These are phyloP conservation scores for Plumapathes pennacea DNA, from an alignment of 92 coral and sea anemone genomes.

Conservation along the genomic window DNA sequence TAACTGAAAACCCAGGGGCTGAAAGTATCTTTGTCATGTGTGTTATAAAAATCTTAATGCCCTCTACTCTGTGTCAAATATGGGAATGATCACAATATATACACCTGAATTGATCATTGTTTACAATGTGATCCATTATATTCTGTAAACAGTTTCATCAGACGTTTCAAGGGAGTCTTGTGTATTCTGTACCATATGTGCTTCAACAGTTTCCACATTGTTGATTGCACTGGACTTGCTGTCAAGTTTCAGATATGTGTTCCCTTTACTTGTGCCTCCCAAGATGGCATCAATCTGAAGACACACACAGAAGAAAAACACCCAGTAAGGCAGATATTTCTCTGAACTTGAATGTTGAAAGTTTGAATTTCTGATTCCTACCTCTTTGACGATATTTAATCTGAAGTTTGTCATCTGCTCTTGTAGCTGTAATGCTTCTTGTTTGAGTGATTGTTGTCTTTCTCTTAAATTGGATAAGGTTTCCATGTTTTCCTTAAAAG, in stretches of 20 bases:
- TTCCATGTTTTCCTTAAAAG: constrained; percentile 65
- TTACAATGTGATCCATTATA: too few species aligned
- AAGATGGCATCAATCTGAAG: constrained; percentile 86
- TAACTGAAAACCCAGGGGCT: too few species aligned
- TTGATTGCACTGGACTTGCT: too few species aligned
- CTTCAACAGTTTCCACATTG: too few species aligned
- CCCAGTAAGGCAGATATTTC: background rate
- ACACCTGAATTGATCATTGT: too few species aligned
- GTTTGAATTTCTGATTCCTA: background rate
- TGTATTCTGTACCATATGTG: too few species aligned
- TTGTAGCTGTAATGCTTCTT: constrained; percentile 78
- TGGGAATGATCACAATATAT: too few species aligned
- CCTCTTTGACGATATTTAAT: constrained; percentile 90
- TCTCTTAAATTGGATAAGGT: constrained; percentile 76
- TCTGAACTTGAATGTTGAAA: background rate
- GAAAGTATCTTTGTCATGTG: too few species aligned
- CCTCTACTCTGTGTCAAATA: too few species aligned
- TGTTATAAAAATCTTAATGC: too few species aligned
- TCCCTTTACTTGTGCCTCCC: constrained; percentile 88
- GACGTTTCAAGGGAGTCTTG: too few species aligned
- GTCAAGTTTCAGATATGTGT: constrained; percentile 59
- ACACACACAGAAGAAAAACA: background rate
- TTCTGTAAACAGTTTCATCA: too few species aligned
- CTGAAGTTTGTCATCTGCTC: constrained; percentile 86
- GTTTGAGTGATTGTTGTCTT: constrained; percentile 73